Conservation (phyloP, 1,140 invertebrate species). For the Drosophila elegans region DNA sequence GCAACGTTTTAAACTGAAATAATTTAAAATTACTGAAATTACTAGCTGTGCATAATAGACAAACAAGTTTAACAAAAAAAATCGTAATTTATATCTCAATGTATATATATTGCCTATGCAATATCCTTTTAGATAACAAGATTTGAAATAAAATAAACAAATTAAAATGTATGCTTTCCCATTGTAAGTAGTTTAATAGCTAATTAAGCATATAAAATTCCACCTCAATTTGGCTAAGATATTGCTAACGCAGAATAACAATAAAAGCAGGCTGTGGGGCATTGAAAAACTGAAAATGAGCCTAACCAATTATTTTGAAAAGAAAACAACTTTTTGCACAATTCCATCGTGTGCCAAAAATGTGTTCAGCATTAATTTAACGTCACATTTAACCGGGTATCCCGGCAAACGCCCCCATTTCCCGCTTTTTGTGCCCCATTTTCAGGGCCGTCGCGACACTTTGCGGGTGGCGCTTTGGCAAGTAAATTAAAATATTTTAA, state of each 20-base stretch:
- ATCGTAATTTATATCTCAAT: no score
- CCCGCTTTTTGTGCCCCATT: neutral
- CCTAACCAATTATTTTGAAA: conserved; percentile 65
- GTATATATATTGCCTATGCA: no score
- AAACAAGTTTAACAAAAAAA: no score
- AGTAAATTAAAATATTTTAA: conserved; percentile 84
- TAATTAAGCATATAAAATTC: conserved; percentile 54
- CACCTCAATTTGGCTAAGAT: no score
- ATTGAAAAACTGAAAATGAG: neutral
- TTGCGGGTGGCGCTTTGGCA: conserved; percentile 56
- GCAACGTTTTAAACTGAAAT: no score
- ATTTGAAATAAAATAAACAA: no score
- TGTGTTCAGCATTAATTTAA: conserved; percentile 73
- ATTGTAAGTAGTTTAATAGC: neutral
- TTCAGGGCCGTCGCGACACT: conserved; percentile 22
- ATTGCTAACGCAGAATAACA: neutral
- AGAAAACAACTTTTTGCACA: conserved; percentile 38
- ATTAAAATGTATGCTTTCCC: no score
- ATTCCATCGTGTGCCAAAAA: conserved; percentile 38
- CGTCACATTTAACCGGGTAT: conserved; percentile 52
- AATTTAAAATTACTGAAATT: no score
- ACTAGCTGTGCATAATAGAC: no score
- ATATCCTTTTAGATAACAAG: no score
- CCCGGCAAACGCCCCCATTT: neutral
- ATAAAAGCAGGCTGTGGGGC: neutral